Evolutionary conservation across 2,113 vertebrate species (phyloP).

Genomic region (Perca fluviatilis): DNA sequence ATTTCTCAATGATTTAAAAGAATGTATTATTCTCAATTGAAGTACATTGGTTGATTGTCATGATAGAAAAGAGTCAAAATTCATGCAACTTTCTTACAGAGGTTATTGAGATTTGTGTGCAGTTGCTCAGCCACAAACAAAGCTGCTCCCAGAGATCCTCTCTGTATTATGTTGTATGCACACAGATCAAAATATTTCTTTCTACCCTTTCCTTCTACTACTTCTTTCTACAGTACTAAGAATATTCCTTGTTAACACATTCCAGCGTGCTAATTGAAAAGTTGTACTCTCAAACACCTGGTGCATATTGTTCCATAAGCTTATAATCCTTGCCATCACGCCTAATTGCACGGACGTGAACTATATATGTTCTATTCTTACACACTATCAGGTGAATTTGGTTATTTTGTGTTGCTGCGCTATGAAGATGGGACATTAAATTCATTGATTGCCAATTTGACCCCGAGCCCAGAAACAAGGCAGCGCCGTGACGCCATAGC

Average conservation of each 20-base stretch:
- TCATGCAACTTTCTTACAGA: background rate
- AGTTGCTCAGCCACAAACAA: background rate
- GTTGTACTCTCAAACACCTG: background rate
- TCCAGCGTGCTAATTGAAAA: background rate
- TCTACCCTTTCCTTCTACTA: background rate
- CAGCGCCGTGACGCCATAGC: slow-evolving; percentile 24
- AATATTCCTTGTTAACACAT: background rate
- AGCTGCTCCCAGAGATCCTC: background rate
- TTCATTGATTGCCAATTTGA: slow-evolving; percentile 65
- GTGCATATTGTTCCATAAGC: background rate
- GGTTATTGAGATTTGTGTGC: background rate
- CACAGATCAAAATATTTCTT: background rate
- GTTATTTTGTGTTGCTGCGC: slow-evolving; percentile 43
- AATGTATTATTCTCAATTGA: background rate
- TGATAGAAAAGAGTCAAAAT: background rate
- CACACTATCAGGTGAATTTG: slow-evolving; percentile 17
- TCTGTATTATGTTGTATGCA: no score
- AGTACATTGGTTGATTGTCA: background rate
- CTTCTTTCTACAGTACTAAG: background rate
- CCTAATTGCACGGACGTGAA: background rate
- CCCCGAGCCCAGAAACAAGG: slow-evolving; percentile 20
- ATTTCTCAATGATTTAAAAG: background rate
- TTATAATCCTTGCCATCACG: background rate
- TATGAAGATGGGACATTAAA: slow-evolving; percentile 62
- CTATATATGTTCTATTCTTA: background rate